Evolutionary conservation across 2,888 invertebrate species (phyloP).

Genomic region (Baronia brevicornis): DNA sequence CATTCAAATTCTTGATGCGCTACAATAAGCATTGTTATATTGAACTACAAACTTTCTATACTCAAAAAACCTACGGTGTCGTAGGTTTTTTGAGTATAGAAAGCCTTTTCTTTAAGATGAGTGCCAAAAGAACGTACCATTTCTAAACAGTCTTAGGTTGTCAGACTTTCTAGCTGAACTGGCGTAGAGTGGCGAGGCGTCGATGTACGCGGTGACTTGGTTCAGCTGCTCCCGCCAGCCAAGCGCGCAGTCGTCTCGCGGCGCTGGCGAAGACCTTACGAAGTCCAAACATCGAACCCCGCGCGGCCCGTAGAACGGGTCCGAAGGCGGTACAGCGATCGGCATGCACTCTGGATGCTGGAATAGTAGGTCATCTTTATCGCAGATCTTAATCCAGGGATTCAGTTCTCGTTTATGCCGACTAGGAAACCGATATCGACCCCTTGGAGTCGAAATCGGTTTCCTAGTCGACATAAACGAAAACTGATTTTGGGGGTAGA

Average conservation of each 20-base stretch:
- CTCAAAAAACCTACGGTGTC: too few species aligned
- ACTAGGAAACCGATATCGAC: too few species aligned
- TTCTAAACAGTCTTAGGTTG: constrained; percentile 83
- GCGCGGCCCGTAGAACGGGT: constrained; percentile 82
- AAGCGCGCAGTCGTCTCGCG: constrained; percentile 84
- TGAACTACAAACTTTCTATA: too few species aligned
- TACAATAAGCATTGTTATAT: too few species aligned
- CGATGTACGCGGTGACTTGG: constrained; percentile 87
- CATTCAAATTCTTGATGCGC: too few species aligned
- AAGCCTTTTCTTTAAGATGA: neutral
- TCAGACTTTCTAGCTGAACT: constrained; percentile 84
- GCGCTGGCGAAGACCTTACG: constrained; percentile 86
- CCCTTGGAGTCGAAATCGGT: too few species aligned
- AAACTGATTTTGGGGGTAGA: too few species aligned
- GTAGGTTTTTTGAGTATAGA: too few species aligned
- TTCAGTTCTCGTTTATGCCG: too few species aligned
- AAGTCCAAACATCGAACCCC: constrained; percentile 88
- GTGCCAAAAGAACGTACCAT: constrained; percentile 69
- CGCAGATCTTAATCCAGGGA: too few species aligned
- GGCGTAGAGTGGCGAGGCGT: constrained; percentile 88
- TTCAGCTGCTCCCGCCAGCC: constrained; percentile 91
- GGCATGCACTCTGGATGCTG: constrained; percentile 86
- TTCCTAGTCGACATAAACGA: too few species aligned
- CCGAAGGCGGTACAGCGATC: constrained; percentile 82
- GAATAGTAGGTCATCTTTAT: neutral